Conservation (phyloP, 2,888 invertebrate genomes). For the Drosophila leonis region DNA sequence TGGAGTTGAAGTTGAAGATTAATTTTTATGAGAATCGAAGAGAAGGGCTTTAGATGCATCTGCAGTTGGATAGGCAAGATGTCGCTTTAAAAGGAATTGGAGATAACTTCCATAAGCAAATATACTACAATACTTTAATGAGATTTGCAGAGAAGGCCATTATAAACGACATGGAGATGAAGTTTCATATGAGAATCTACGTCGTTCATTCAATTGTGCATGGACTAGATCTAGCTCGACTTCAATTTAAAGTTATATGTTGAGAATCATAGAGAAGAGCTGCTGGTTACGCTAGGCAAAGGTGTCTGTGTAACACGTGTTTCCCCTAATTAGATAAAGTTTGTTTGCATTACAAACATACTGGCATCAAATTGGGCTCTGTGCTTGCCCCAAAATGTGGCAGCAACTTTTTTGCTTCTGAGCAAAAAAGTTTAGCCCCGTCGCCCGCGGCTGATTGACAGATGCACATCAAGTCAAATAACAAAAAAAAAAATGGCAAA, state of each 20-base stretch:
- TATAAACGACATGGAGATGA: background rate
- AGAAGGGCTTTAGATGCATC: background rate
- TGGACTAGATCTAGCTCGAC: background rate
- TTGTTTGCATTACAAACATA: constrained; percentile 80
- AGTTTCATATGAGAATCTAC: background rate
- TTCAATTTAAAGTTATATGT: background rate
- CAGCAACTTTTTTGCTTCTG: constrained; percentile 41
- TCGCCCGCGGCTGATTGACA: constrained; percentile 60
- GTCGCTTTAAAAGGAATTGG: too few relatives aligned
- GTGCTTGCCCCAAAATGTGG: constrained; percentile 1
- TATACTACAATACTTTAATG: background rate
- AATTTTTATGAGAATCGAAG: background rate
- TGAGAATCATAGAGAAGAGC: background rate
- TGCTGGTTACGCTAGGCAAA: background rate
- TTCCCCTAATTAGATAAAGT: constrained; percentile 78
- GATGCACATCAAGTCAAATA: constrained; percentile 68
- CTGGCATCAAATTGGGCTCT: constrained; percentile 67
- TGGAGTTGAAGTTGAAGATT: background rate
- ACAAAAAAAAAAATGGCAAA: constrained; percentile 25
- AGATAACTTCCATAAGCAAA: background rate
- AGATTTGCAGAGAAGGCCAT: background rate
- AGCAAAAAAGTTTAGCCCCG: constrained; percentile 48
- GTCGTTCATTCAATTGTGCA: background rate
- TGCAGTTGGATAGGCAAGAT: too few relatives aligned
- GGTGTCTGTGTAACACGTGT: constrained; percentile 63